These are phyloP conservation scores for Eulacestoma nigropectus DNA, from an alignment of 2,113 vertebrate genomes.

Conservation along the genomic window DNA sequence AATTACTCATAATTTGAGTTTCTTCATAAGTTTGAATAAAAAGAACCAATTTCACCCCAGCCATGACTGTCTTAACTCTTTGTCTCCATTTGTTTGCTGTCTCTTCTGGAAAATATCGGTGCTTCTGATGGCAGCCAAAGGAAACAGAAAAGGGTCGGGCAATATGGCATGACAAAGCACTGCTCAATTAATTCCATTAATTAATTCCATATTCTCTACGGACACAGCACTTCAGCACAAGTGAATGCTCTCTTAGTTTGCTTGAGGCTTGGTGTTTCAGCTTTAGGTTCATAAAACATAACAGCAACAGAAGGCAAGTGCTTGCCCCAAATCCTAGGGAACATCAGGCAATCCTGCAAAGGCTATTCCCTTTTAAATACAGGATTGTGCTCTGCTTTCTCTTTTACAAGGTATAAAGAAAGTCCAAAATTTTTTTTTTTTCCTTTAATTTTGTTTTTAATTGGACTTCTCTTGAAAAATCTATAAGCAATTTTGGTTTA, in stretches of 20 bases:
- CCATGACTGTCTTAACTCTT: constrained; percentile 84
- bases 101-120: constrained; percentile 71
- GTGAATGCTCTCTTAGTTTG: neutral
- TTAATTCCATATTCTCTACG: neutral
- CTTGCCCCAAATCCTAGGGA: neutral
- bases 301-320: neutral
- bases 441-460: neutral
- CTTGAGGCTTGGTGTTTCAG: neutral
- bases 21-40: constrained; percentile 59
- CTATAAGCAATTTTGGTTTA: neutral
- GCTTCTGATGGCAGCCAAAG: constrained; percentile 73
- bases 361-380: neutral
- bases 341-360: neutral
- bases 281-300: neutral
- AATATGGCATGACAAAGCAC: constrained; percentile 14
- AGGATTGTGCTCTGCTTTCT: neutral
- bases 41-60: constrained; percentile 85
- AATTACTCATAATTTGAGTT: constrained; percentile 45
- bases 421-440: neutral
- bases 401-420: neutral
- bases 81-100: constrained; percentile 80
- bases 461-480: neutral
- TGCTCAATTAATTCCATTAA: neutral
- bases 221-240: neutral
- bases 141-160: constrained; percentile 62